These are phyloP conservation scores for Sinocyclocheilus rhinocerous DNA, from an alignment of 2,113 vertebrate species.

Conservation along the genomic window DNA sequence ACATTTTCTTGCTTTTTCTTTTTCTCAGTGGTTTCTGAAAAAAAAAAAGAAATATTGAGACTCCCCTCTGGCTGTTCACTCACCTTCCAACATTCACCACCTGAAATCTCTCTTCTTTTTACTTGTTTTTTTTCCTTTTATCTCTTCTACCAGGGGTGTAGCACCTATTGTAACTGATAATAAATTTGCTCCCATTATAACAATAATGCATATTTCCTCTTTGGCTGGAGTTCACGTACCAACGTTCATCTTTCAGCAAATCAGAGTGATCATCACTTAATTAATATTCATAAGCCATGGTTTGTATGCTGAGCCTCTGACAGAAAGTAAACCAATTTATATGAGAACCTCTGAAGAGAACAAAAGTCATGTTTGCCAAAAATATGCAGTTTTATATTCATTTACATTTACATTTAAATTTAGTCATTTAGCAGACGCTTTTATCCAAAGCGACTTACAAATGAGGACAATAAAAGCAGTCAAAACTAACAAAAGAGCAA, in stretches of 20 bases:
- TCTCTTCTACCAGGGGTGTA: not conserved
- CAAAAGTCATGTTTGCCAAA: not conserved
- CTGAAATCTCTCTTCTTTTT: not conserved
- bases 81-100: not conserved
- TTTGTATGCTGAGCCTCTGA: not conserved
- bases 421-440: too few relatives aligned
- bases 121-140: not conserved
- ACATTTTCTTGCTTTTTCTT: not conserved
- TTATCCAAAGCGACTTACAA: too few relatives aligned
- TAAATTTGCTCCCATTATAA: not conserved
- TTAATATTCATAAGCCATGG: not conserved
- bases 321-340: not conserved
- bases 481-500: too few relatives aligned
- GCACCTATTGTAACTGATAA: not conserved
- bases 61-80: not conserved
- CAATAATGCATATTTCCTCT: not conserved
- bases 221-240: not conserved
- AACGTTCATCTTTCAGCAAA: not conserved
- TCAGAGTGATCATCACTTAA: not conserved
- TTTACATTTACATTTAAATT: too few relatives aligned
- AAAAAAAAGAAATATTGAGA: not conserved
- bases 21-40: not conserved
- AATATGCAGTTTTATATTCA: not conserved
- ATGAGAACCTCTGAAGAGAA: not conserved
- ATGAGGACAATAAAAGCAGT: too few relatives aligned